A percentile compares a stretch with the other conserved stretches of the same genome.
Conservation (phyloP, 2,888 invertebrate species). For the Diaperis boleti region DNA sequence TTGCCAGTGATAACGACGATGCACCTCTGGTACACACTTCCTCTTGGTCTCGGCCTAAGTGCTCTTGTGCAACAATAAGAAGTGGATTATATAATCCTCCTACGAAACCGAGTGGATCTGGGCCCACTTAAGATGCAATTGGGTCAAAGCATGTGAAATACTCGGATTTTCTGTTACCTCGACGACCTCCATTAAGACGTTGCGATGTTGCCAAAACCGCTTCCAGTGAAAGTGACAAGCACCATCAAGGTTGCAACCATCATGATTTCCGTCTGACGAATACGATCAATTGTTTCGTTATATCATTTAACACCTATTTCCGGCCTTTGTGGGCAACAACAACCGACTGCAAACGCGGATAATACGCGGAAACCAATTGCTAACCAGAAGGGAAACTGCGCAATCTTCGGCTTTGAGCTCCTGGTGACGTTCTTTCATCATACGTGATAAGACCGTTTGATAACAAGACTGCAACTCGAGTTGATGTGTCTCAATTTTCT, state of each 20-base stretch:
- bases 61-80: conserved; percentile 17
- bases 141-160: conserved; percentile 53
- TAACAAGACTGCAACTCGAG: too few relatives aligned
- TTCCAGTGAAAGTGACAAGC: conserved; percentile 54
- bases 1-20: too few relatives aligned
- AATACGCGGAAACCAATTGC: conserved; percentile 41
- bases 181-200: conserved; percentile 53
- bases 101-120: conserved; percentile 30
- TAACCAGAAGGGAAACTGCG: conserved; percentile 41
- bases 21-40: too few relatives aligned
- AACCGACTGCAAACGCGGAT: conserved; percentile 36
- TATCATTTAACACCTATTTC: conserved; percentile 54
- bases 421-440: too few relatives aligned
- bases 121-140: conserved; percentile 47
- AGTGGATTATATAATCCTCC: conserved; percentile 34
- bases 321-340: conserved; percentile 44
- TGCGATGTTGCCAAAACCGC: conserved; percentile 53
- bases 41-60: too few relatives aligned
- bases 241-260: conserved; percentile 54
- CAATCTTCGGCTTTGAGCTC: conserved; percentile 36
- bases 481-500: conserved; percentile 31
- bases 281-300: conserved; percentile 56
- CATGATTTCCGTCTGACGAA: conserved; percentile 55
- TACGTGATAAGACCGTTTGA: too few relatives aligned
- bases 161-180: conserved; percentile 48